Evolutionary conservation across 2,888 invertebrate species (phyloP).

Genomic region (Yponomeuta plumbellus): DNA sequence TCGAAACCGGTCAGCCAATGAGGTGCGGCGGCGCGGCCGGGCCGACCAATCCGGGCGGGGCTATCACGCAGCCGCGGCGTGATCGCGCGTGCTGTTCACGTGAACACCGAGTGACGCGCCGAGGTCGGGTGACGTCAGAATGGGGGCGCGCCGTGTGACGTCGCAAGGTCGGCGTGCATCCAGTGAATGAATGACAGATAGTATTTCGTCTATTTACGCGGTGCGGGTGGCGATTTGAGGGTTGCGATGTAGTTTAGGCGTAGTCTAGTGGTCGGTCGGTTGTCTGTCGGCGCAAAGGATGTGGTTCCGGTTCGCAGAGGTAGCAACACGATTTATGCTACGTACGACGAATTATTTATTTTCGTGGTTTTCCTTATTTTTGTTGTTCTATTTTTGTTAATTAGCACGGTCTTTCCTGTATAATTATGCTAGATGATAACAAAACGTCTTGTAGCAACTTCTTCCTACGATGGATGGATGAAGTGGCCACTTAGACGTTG

Average conservation of each 20-base stretch:
- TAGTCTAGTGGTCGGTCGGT: not conserved
- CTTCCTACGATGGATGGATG: too few relatives aligned
- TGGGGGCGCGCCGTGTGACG: constrained; percentile 43
- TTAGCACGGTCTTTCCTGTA: too few relatives aligned
- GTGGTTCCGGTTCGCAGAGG: too few relatives aligned
- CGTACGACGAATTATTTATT: too few relatives aligned
- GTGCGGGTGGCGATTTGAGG: not conserved
- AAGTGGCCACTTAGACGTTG: too few relatives aligned
- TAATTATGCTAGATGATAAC: too few relatives aligned
- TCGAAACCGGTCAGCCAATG: constrained; percentile 78
- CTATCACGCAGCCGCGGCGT: constrained; percentile 87
- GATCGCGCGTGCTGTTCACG: constrained; percentile 89
- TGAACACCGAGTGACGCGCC: constrained; percentile 84
- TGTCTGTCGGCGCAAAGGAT: too few relatives aligned
- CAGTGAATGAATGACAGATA: constrained; percentile 16
- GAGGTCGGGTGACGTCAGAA: constrained; percentile 72
- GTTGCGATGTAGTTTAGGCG: not conserved
- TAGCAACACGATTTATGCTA: too few relatives aligned
- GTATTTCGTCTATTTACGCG: constrained; percentile 13
- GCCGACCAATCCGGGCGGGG: constrained; percentile 75
- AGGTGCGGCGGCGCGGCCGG: constrained; percentile 82
- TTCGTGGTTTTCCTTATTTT: too few relatives aligned
- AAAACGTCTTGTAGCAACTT: too few relatives aligned
- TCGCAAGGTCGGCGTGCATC: constrained; percentile 53
- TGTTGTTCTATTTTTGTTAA: too few relatives aligned